phyloP scores from a whole-genome alignment of 2,888 invertebrate genomes.

The Tipula lateralis region DNA sequence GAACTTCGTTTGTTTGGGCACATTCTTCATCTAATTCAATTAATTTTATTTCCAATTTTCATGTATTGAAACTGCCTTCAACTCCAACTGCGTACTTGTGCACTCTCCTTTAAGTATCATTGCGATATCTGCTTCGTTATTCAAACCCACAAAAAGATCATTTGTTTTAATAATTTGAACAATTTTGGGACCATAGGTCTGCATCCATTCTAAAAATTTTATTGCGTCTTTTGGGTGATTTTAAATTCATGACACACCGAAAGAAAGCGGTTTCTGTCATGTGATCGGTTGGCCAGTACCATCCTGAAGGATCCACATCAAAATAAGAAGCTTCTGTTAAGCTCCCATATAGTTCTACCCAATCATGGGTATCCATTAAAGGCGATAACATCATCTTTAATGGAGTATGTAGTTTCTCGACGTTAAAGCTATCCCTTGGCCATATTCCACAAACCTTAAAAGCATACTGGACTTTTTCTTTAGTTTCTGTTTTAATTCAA shows the following conservation, averaged over 20 bases:
- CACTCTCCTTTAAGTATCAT: not conserved
- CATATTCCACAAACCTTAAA: constrained; percentile 21
- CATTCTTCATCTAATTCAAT: not conserved
- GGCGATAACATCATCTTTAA: not conserved
- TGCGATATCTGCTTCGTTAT: not conserved
- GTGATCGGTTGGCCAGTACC: not conserved
- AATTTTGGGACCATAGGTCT: not conserved
- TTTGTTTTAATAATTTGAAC: not conserved
- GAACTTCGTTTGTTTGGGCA: not conserved
- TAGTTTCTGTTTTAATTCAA: constrained; percentile 25
- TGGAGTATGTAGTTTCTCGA: too few relatives aligned
- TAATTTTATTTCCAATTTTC: not conserved
- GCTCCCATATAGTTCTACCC: not conserved
- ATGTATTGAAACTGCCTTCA: not conserved
- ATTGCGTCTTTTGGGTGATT: not conserved
- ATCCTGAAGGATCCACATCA: constrained; percentile 3
- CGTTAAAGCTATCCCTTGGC: too few relatives aligned
- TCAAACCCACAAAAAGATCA: not conserved
- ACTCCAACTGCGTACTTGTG: not conserved
- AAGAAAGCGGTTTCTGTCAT: constrained; percentile 2
- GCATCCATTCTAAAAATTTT: not conserved
- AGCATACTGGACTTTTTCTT: not conserved
- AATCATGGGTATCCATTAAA: not conserved
- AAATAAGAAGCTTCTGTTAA: not conserved
- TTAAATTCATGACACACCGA: not conserved